Evolutionary conservation across 2,888 invertebrate species (phyloP), one percentile per base, ranked within the genome.

Genomic region (Meloe dianella): DNA sequence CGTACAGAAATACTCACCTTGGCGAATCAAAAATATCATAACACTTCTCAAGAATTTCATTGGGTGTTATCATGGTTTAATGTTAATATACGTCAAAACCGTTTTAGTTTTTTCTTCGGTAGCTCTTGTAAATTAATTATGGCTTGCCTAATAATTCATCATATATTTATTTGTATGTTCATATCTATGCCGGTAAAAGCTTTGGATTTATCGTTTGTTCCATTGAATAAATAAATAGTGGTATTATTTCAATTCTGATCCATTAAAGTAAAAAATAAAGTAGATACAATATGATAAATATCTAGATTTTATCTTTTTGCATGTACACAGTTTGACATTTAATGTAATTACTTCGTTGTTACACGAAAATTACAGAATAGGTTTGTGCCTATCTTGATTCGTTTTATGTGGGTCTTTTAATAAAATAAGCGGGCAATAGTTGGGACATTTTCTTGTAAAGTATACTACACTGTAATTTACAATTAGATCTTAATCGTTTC

Each of bases 401-500:
- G 1, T 54, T 54, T 54, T 54, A 54, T 54, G 24, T 54, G 54
- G 54, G 54, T 54, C 54, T 54, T 54, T 54, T 54, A 54, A 54
- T 54, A 54, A 54, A 54, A 14, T 27, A 27, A 27, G 6, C 54
- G 54, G n/a, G 14, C 54, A 54, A 27, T 27, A 27, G 54, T 54
- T 22, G 54, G 54, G 22, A 24, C 54, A 54, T 54, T 54, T 24
- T 54, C 54, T 54, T 54, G 24, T 54, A 24, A 17, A 41, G 41
- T 54, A 54, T 14, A 20, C 20, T 24, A 24, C 54, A 29, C 59
- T 59, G n/a, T 59, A 59, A 59, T 32, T 59, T 59, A 38, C 29
- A 59, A 59, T 59, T 59, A 59, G 59, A 59, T 59, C 20, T 3
- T 38, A 59, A 59, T 59, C 59, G 12, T 32, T 32, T n/a, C 32